These are phyloP conservation scores for Lasioglossum malachurum DNA, from an alignment of 2,888 invertebrate genomes.

Conservation along the genomic window DNA sequence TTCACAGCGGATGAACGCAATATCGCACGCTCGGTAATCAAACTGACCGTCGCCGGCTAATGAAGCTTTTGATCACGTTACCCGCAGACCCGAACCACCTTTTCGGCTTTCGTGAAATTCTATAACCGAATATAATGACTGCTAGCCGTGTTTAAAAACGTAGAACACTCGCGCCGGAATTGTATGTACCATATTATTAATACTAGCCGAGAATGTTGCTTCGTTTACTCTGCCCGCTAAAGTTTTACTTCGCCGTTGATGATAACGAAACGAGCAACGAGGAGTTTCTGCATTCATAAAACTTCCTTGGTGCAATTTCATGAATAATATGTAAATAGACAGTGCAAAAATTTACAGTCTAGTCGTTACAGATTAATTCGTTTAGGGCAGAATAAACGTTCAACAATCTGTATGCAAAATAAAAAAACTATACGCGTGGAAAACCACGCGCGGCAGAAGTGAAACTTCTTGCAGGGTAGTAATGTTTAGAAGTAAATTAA, in stretches of 20 bases:
- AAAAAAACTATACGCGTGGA: too few species aligned
- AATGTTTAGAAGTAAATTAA: too few species aligned
- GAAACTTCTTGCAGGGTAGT: too few species aligned
- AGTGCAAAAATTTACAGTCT: not conserved
- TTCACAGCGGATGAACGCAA: constrained; percentile 19
- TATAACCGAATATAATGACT: not conserved
- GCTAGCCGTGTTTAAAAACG: not conserved
- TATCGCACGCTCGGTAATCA: constrained; percentile 41
- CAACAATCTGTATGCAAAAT: not conserved
- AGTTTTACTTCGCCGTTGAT: not conserved
- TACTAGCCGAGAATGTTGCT: not conserved
- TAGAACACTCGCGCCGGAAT: not conserved
- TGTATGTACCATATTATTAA: not conserved
- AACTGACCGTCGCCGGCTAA: constrained; percentile 53
- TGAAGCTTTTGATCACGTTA: constrained; percentile 61
- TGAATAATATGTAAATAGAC: not conserved
- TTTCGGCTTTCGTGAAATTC: constrained; percentile 19
- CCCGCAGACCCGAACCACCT: constrained; percentile 13
- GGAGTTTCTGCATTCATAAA: not conserved
- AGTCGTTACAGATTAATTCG: not conserved
- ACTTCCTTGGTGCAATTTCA: not conserved
- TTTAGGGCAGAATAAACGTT: not conserved
- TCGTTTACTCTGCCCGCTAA: not conserved
- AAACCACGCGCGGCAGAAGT: too few species aligned
- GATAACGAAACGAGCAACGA: not conserved